Percentiles rank a stretch among this genome's conserved stretches.
Conservation (phyloP, 2,888 invertebrate genomes). For the Lepeophtheirus nordmannii region DNA sequence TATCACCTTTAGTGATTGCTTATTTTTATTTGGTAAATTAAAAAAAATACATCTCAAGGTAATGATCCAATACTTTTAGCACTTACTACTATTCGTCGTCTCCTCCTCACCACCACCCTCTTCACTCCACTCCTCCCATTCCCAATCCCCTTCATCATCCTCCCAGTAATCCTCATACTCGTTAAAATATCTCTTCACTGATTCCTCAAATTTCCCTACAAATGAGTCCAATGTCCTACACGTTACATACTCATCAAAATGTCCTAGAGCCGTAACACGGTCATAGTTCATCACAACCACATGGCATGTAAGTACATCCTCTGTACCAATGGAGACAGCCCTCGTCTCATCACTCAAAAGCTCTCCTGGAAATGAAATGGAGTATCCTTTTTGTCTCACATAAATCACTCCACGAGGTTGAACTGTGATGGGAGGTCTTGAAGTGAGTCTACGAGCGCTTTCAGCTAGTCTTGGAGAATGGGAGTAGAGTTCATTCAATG, state of each 20-base stretch:
- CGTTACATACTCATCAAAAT: conserved; percentile 20
- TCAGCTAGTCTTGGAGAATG: neutral
- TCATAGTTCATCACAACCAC: neutral
- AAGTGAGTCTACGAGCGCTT: neutral
- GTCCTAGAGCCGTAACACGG: conserved; percentile 6
- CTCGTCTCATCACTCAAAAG: neutral
- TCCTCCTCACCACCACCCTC: too few relatives aligned
- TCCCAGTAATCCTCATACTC: conserved; percentile 10
- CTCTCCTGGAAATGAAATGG: conserved; percentile 11
- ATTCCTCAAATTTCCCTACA: neutral
- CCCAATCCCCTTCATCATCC: neutral
- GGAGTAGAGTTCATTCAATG: neutral
- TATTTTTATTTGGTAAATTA: too few relatives aligned
- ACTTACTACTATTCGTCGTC: too few relatives aligned
- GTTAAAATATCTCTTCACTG: neutral
- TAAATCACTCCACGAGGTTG: conserved; percentile 13
- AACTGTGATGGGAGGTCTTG: conserved; percentile 1
- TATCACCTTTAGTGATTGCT: too few relatives aligned
- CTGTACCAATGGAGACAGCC: neutral
- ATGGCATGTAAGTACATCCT: conserved; percentile 19
- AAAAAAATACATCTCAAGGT: too few relatives aligned
- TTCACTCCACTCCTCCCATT: conserved; percentile 18
- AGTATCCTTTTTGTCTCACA: conserved; percentile 14
- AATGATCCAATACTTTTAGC: too few relatives aligned
- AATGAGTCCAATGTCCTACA: neutral